Evolutionary conservation across 2,888 invertebrate genomes (phyloP).

Genomic region (Lasioglossum vierecki): DNA sequence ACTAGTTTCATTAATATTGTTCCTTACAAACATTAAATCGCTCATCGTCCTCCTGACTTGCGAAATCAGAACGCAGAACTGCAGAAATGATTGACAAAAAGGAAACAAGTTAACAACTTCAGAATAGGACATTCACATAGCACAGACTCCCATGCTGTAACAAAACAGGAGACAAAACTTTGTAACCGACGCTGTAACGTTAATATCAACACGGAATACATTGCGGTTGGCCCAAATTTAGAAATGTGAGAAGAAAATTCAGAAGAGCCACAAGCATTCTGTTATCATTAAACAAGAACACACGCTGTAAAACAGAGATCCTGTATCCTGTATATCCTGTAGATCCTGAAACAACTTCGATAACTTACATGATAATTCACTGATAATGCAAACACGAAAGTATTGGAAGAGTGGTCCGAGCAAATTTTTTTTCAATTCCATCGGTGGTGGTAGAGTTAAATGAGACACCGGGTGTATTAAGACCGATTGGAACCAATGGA

Average conservation of each 20-base stretch:
- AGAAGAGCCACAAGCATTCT: not conserved
- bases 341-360: too few relatives aligned
- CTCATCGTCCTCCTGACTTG: too few relatives aligned
- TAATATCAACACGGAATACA: not conserved
- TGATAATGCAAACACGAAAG: too few relatives aligned
- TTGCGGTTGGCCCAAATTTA: not conserved
- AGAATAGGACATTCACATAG: not conserved
- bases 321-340: too few relatives aligned
- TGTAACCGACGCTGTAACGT: not conserved
- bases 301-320: not conserved
- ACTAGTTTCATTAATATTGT: too few relatives aligned
- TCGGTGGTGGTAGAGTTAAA: not conserved
- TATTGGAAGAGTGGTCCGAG: too few relatives aligned
- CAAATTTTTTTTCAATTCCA: too few relatives aligned
- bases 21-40: too few relatives aligned
- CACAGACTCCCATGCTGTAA: not conserved
- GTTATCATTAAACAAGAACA: not conserved
- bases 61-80: too few relatives aligned
- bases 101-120: not conserved
- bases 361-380: too few relatives aligned
- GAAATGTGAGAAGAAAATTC: not conserved
- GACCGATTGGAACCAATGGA: not conserved
- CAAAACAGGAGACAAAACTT: not conserved
- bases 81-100: not conserved
- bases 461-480: not conserved